Evolutionary conservation across 2,797 vertebrate species (phyloP).

Genomic region (Semotilus atromaculatus): DNA sequence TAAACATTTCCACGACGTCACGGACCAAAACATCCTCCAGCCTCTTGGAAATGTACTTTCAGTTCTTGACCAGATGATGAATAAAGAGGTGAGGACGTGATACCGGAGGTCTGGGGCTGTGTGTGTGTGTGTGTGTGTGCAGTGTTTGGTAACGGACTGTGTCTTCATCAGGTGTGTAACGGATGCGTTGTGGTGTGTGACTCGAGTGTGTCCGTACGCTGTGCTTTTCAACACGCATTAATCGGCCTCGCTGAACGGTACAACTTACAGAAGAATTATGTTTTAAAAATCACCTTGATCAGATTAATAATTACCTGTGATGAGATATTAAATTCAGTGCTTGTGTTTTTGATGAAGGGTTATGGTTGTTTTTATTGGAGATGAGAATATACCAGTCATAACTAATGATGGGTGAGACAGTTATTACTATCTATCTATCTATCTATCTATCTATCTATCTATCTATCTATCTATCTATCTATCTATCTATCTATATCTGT

Average conservation of each 20-base stretch:
- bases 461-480: neutral
- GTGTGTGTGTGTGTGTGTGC: neutral
- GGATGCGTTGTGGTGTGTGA: slow-evolving; percentile 73
- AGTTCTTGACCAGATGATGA: slow-evolving; percentile 71
- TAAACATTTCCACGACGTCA: slow-evolving; percentile 54
- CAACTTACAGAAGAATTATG: neutral
- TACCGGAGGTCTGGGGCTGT: neutral
- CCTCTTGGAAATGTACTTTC: slow-evolving; percentile 63
- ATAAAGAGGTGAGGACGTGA: slow-evolving; percentile 66
- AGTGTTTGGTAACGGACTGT: slow-evolving; percentile 5
- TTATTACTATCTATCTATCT: neutral
- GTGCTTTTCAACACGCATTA: slow-evolving; percentile 65
- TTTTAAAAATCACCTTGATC: neutral
- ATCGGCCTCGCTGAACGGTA: slow-evolving; percentile 68
- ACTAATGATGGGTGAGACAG: slow-evolving; percentile 68
- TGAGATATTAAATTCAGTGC: neutral
- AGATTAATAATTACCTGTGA: neutral
- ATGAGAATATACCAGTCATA: slow-evolving; percentile 49
- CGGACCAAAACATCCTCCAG: slow-evolving; percentile 51
- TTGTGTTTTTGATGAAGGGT: slow-evolving; percentile 65
- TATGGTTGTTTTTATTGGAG: slow-evolving; percentile 76
- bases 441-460: neutral
- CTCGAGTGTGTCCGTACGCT: slow-evolving; percentile 65
- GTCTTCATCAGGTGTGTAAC: slow-evolving; percentile 71
- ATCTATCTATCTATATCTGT: neutral